A percentile compares a stretch with the other conserved stretches of the same genome.
These are phyloP conservation scores for Paraescarpia echinospica DNA, from an alignment of 1,140 invertebrate genomes.

Conservation along the genomic window DNA sequence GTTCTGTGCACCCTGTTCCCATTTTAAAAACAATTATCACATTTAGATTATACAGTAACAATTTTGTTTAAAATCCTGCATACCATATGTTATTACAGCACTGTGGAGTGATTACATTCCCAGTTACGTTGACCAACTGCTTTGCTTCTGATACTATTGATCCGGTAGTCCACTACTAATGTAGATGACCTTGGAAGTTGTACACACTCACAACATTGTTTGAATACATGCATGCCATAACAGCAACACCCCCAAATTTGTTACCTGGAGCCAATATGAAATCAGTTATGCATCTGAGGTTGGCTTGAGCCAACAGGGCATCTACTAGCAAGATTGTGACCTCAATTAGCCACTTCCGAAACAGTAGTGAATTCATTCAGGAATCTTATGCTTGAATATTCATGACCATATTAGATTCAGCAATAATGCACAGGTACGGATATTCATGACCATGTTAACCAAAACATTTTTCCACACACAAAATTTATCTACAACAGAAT, in stretches of 20 bases:
- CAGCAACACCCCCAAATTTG: not conserved
- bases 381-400: not conserved
- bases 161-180: not conserved
- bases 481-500: not conserved
- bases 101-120: not conserved
- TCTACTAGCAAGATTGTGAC: too few relatives aligned
- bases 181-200: not conserved
- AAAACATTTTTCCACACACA: not conserved
- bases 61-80: not conserved
- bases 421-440: not conserved
- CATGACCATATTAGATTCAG: too few relatives aligned
- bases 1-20: not conserved
- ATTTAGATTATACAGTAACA: not conserved
- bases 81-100: not conserved
- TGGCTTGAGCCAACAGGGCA: not conserved
- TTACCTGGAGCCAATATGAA: not conserved
- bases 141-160: not conserved
- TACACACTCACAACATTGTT: not conserved
- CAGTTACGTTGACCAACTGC: not conserved
- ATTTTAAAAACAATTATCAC: not conserved
- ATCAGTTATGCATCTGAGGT: not conserved
- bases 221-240: not conserved
- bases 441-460: not conserved
- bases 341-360: not conserved
- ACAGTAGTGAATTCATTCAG: not conserved